phyloP scores from a whole-genome alignment of 2,113 vertebrate species.

The Stegastes partitus region DNA sequence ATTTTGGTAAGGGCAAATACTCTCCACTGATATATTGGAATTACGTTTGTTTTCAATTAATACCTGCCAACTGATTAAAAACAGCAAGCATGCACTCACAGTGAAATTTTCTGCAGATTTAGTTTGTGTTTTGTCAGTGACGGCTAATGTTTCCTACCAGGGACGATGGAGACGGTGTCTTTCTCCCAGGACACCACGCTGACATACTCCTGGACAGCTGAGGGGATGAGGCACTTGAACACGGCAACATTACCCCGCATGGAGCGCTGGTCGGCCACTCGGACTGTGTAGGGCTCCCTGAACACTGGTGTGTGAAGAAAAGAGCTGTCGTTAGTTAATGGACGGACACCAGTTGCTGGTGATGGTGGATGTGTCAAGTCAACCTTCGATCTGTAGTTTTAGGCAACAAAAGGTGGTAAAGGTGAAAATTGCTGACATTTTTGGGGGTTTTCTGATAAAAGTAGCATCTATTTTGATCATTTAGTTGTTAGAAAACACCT shows the following conservation, averaged over 20 bases:
- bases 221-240: conserved; percentile 99
- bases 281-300: conserved; percentile 99
- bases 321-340: conserved; percentile 25
- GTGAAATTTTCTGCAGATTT: background rate
- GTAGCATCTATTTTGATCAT: background rate
- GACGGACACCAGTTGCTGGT: background rate
- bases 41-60: conserved; percentile 51
- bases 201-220: conserved; percentile 98
- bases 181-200: conserved; percentile 99
- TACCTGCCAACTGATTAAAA: conserved; percentile 50
- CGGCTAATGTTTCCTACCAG: conserved; percentile 88
- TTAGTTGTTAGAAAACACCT: background rate
- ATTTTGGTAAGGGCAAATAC: conserved; percentile 17
- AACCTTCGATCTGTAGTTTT: background rate
- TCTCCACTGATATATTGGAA: conserved; percentile 29
- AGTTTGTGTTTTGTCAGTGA: background rate
- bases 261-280: conserved; percentile 99
- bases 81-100: conserved; percentile 11
- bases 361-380: background rate
- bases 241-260: conserved; percentile 99
- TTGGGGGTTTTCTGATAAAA: background rate
- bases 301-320: conserved; percentile 82
- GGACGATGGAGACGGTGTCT: conserved; percentile 96
- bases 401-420: too few relatives aligned
- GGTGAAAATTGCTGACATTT: too few relatives aligned